Evolutionary conservation across 2,113 vertebrate species (phyloP).

Genomic region (Trematocara zebra): DNA sequence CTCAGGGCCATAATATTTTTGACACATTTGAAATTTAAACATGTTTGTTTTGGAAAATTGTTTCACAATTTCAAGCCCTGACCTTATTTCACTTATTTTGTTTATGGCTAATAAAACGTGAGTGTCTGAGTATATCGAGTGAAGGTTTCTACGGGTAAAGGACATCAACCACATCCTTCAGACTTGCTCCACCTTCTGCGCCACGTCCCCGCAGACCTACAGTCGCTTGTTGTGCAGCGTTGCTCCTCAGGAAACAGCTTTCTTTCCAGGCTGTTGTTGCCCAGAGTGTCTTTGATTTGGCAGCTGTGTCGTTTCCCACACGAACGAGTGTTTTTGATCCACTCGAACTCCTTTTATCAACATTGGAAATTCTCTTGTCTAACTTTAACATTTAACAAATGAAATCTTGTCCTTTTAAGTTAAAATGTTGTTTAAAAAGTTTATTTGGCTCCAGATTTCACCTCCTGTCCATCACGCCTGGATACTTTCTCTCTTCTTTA

Average conservation of each 20-base stretch:
- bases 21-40: background rate
- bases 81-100: background rate
- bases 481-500: background rate
- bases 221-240: background rate
- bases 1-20: background rate
- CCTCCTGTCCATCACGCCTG: background rate
- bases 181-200: background rate
- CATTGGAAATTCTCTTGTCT: background rate
- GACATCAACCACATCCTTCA: background rate
- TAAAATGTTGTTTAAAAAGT: background rate
- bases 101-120: background rate
- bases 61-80: background rate
- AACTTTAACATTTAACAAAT: background rate
- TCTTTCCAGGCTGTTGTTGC: background rate
- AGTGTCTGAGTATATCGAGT: rapidly evolving
- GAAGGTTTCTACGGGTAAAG: background rate
- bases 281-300: background rate
- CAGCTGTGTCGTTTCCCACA: background rate
- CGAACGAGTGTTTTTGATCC: background rate
- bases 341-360: background rate
- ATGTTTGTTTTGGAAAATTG: background rate
- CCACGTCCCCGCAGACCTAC: background rate
- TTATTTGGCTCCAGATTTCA: background rate
- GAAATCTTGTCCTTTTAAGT: background rate
- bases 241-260: background rate